phyloP scores from a whole-genome alignment of 2,797 vertebrate genomes.

The Muscicapa comitata region DNA sequence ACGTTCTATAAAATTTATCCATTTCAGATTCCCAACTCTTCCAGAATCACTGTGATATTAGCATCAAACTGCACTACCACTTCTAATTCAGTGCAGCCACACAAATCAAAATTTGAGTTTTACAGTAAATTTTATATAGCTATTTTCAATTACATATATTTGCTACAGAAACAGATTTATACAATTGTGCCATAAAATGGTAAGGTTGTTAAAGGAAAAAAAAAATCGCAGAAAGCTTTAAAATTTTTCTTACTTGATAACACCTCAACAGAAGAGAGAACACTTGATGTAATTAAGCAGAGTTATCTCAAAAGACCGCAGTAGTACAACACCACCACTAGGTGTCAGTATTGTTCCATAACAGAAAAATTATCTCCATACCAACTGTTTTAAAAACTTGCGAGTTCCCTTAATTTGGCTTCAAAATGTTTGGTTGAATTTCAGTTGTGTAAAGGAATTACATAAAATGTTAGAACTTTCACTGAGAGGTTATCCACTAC shows the following conservation, averaged over 20 bases:
- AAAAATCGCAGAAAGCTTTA: neutral
- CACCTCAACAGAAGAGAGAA: neutral
- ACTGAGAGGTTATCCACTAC: neutral
- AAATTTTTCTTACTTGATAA: neutral
- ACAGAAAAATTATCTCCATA: neutral
- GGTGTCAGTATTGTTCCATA: slow-evolving; percentile 67
- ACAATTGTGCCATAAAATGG: neutral
- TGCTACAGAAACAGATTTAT: neutral
- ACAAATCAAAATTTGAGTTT: neutral
- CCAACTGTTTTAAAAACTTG: neutral
- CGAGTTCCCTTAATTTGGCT: neutral
- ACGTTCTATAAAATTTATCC: neutral
- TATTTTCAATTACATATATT: neutral
- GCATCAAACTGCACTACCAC: neutral
- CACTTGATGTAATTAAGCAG: neutral
- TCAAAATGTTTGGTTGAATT: slow-evolving; percentile 14
- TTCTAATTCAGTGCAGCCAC: neutral
- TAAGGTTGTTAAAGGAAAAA: neutral
- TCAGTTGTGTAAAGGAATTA: neutral
- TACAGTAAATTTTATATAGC: neutral
- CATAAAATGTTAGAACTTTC: neutral
- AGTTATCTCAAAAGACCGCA: neutral
- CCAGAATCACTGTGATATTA: neutral
- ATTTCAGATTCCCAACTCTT: neutral
- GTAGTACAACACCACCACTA: slow-evolving; percentile 35